These are phyloP conservation scores for Ophthalmolycus amberensis DNA, from an alignment of 2,113 vertebrate genomes.

Conservation along the genomic window DNA sequence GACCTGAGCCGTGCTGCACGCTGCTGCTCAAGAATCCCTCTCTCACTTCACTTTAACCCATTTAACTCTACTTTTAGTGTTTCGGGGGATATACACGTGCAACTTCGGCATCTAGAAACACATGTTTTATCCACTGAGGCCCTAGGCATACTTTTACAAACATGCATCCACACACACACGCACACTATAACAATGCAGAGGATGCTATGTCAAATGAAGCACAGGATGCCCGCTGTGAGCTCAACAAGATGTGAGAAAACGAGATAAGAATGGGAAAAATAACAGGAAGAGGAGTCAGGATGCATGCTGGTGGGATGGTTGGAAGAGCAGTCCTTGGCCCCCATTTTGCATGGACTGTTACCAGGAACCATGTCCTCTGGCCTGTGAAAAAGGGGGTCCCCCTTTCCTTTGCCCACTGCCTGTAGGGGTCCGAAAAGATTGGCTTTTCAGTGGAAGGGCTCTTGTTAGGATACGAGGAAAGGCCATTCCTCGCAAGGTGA, in stretches of 20 bases:
- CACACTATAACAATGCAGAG: constrained; percentile 33
- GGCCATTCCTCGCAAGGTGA: constrained; percentile 1
- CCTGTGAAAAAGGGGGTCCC: not conserved
- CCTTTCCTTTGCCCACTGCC: constrained; percentile 13
- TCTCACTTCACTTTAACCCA: constrained; percentile 34
- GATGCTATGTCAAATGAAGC: constrained; percentile 42
- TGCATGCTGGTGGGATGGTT: constrained; percentile 45
- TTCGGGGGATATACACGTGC: not conserved
- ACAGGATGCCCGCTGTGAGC: constrained; percentile 71
- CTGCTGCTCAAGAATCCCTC: constrained; percentile 19
- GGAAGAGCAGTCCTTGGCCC: not conserved
- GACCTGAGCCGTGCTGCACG: not conserved
- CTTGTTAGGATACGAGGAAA: constrained; percentile 1
- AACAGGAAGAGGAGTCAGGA: constrained; percentile 81
- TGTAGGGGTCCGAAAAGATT: not conserved
- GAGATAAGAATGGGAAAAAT: constrained; percentile 74
- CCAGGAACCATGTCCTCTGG: constrained; percentile 14
- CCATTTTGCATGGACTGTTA: constrained; percentile 13
- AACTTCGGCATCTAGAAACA: constrained; percentile 12
- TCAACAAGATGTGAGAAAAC: constrained; percentile 64
- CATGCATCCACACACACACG: constrained; percentile 15
- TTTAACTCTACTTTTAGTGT: constrained; percentile 17
- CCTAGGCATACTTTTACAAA: not conserved
- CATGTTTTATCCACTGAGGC: constrained; percentile 17
- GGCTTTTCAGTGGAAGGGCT: constrained; percentile 1